A percentile compares a stretch with the other conserved stretches of the same genome.
Conservation (phyloP, 1,140 invertebrate genomes). For the Pomacea maculata region DNA sequence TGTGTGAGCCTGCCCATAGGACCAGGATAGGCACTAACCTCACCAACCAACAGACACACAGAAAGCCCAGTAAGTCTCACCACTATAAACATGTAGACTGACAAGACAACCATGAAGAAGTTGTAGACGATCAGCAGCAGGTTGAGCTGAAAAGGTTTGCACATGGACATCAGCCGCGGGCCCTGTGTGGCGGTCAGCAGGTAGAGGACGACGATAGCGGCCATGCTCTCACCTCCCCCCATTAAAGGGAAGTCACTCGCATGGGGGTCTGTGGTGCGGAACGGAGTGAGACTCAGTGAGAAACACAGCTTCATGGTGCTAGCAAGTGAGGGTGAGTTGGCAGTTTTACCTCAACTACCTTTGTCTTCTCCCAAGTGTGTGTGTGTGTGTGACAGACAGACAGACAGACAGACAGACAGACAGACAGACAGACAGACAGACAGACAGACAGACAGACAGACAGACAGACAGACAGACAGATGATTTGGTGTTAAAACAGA, state of each 20-base stretch:
- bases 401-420: no score
- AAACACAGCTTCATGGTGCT: no score
- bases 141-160: constrained; percentile 80
- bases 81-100: constrained; percentile 82
- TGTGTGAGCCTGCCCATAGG: background rate
- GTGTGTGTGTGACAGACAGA: no score
- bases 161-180: constrained; percentile 82
- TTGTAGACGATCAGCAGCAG: constrained; percentile 85
- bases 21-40: background rate
- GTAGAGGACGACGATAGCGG: constrained; percentile 82
- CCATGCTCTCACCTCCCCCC: constrained; percentile 85
- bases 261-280: constrained; percentile 61
- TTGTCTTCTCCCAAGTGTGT: no score
- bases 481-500: no score
- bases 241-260: constrained; percentile 88
- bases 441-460: no score
- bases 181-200: constrained; percentile 78
- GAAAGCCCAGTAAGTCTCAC: constrained; percentile 59
- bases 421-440: no score
- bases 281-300: no score
- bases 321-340: no score
- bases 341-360: no score
- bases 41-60: no score
- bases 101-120: constrained; percentile 82
- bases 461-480: no score